phyloP scores from a whole-genome alignment of 1,140 invertebrate genomes.

The Zelostemma sp. region DNA sequence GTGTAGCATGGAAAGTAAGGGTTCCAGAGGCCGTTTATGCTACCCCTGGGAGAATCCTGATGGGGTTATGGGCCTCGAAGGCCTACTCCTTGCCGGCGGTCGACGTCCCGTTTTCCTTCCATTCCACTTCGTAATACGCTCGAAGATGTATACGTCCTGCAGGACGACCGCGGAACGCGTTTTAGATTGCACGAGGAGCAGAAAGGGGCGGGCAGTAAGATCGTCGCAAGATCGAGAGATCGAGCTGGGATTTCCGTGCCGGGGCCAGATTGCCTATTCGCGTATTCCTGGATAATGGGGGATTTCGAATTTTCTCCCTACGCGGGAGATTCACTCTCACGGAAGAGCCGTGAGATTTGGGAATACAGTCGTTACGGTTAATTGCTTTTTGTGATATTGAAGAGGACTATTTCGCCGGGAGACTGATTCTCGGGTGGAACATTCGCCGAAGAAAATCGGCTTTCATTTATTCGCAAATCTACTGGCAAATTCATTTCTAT shows the following conservation, averaged over 20 bases:
- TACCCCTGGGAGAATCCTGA: constrained; percentile 66
- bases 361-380: constrained; percentile 36
- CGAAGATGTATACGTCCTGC: constrained; percentile 61
- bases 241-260: constrained; percentile 59
- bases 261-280: constrained; percentile 58
- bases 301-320: constrained; percentile 40
- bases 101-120: constrained; percentile 65
- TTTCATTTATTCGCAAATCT: no score
- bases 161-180: constrained; percentile 64
- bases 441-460: no score
- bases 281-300: constrained; percentile 46
- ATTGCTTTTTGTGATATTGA: constrained; percentile 25
- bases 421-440: constrained; percentile 28
- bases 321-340: constrained; percentile 28
- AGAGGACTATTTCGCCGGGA: constrained; percentile 19
- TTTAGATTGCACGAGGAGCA: constrained; percentile 59
- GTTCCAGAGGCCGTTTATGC: constrained; percentile 55
- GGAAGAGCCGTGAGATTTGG: constrained; percentile 8
- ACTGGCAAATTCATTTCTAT: no score
- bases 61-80: constrained; percentile 70
- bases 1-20: constrained; percentile 24
- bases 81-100: constrained; percentile 67
- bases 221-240: constrained; percentile 54
- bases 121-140: constrained; percentile 69
- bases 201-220: constrained; percentile 26